Evolutionary conservation across 2,113 vertebrate species (phyloP).

Genomic region (Ceuthmochares aereus): DNA sequence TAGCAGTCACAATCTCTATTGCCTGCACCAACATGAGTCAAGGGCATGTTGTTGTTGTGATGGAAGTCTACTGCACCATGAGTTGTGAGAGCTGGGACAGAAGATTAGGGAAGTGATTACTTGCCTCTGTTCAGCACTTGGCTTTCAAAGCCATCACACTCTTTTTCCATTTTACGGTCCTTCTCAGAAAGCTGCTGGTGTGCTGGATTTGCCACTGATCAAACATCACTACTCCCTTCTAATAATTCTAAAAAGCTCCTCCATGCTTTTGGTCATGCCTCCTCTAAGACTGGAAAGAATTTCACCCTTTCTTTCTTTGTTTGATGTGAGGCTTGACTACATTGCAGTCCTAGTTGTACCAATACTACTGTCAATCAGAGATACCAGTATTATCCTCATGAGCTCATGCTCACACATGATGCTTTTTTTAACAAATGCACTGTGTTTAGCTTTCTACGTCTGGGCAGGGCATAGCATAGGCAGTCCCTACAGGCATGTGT

Average conservation of each 20-base stretch:
- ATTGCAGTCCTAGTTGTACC: not conserved
- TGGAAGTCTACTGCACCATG: not conserved
- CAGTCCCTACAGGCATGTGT: not conserved
- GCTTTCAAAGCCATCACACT: not conserved
- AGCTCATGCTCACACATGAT: fast-evolving
- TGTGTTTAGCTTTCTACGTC: not conserved
- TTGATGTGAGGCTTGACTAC: not conserved
- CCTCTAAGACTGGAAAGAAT: not conserved
- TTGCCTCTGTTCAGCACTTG: not conserved
- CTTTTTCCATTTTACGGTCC: not conserved
- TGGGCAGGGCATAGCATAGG: not conserved
- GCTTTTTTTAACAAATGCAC: not conserved
- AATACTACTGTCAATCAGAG: not conserved
- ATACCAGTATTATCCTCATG: not conserved
- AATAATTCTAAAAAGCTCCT: not conserved
- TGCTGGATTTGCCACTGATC: not conserved
- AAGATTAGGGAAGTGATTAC: not conserved
- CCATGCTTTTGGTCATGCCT: not conserved
- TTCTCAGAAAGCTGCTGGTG: not conserved
- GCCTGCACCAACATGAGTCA: not conserved
- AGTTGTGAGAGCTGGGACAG: not conserved
- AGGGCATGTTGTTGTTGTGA: fast-evolving
- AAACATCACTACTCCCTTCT: not conserved
- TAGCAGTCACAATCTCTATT: not conserved
- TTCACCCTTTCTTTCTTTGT: not conserved